phyloP scores from a whole-genome alignment of 2,888 invertebrate genomes.

The Agonum fuliginosum region DNA sequence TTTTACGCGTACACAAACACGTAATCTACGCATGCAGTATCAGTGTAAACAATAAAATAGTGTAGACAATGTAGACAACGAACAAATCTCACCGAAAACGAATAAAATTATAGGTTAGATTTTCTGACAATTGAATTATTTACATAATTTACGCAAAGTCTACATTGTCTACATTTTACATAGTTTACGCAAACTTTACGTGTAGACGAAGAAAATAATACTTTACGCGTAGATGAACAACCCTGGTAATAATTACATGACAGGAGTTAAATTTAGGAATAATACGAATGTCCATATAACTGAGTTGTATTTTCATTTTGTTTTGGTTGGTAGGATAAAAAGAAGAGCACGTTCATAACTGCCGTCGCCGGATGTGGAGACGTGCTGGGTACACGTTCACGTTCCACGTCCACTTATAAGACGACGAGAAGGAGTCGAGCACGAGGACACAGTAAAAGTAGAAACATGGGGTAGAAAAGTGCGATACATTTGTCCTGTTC shows the following conservation, averaged over 20 bases:
- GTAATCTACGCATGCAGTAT: too few species aligned
- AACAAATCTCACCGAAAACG: too few species aligned
- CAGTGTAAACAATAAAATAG: too few species aligned
- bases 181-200: too few species aligned
- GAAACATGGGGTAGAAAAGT: slow-evolving; percentile 20
- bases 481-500: slow-evolving; percentile 34
- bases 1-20: too few species aligned
- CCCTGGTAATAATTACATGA: slow-evolving; percentile 14
- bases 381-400: not conserved
- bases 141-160: too few species aligned
- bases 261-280: slow-evolving; percentile 28
- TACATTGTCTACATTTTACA: too few species aligned
- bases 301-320: slow-evolving; percentile 22
- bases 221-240: too few species aligned
- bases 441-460: slow-evolving; percentile 4
- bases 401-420: not conserved
- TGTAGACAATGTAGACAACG: too few species aligned
- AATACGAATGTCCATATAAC: slow-evolving; percentile 1
- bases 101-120: too few species aligned
- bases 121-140: too few species aligned
- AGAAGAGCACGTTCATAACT: slow-evolving; percentile 9
- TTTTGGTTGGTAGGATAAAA: not conserved
- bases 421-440: not conserved
- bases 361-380: not conserved
- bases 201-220: too few species aligned